Percentiles rank a stretch among this genome's conserved stretches.
Conservation (phyloP, 2,113 vertebrate genomes). For the Jaculus jaculus region DNA sequence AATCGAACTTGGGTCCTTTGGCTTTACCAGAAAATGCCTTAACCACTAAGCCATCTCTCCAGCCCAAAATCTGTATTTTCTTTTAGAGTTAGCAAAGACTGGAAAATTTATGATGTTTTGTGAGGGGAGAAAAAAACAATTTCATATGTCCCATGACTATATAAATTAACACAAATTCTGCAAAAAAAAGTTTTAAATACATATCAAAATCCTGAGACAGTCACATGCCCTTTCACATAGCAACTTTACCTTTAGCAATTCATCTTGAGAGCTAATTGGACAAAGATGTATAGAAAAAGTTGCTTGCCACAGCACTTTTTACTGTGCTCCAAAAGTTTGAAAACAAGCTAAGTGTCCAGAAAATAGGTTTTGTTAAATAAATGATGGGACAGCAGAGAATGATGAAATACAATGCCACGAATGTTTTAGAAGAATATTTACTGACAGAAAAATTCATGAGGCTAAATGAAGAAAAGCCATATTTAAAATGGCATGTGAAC, state of each 20-base stretch:
- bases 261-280: constrained; percentile 62
- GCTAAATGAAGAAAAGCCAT: constrained; percentile 47
- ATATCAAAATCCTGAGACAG: not conserved
- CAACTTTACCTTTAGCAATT: constrained; percentile 32
- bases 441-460: constrained; percentile 19
- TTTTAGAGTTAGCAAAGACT: constrained; percentile 18
- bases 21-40: no score
- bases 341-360: not conserved
- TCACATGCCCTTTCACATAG: not conserved
- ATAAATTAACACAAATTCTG: constrained; percentile 31
- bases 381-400: not conserved
- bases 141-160: not conserved
- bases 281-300: constrained; percentile 1
- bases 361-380: constrained; percentile 62
- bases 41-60: no score
- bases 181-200: constrained; percentile 14
- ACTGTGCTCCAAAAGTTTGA: not conserved
- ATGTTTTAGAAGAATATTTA: constrained; percentile 42
- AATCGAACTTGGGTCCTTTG: no score
- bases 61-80: not conserved
- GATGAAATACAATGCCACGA: not conserved
- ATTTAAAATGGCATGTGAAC: constrained; percentile 31
- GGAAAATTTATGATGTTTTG: constrained; percentile 18
- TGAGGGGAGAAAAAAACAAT: constrained; percentile 6
- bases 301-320: constrained; percentile 33